These are phyloP conservation scores for Andinoacara biseriatus DNA, from an alignment of 2,113 vertebrate species.

Conservation along the genomic window DNA sequence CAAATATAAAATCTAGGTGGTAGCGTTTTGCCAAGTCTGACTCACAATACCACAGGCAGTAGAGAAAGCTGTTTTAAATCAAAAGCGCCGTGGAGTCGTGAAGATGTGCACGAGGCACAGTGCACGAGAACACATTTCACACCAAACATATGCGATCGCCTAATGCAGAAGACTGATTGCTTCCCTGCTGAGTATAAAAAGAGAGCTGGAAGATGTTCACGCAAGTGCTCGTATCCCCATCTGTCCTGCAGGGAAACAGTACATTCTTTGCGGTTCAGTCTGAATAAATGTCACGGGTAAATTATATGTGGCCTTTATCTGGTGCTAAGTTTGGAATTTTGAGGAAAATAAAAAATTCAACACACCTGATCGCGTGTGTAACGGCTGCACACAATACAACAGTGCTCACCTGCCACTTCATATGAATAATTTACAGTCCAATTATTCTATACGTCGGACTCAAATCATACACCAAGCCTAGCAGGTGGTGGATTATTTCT, in stretches of 20 bases:
- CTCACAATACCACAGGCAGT: slow-evolving; percentile 16
- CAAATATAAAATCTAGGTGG: slow-evolving; percentile 5
- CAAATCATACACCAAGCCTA: not conserved
- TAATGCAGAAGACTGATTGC: not conserved
- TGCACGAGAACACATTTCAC: not conserved
- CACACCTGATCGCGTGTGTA: not conserved
- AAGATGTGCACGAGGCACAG: not conserved
- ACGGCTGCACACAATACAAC: not conserved
- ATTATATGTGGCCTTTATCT: not conserved
- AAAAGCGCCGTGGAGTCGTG: not conserved
- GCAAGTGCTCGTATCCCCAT: not conserved
- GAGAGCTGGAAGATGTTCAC: not conserved
- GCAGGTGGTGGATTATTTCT: slow-evolving; percentile 30
- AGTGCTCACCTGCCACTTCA: not conserved
- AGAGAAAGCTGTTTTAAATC: slow-evolving; percentile 29
- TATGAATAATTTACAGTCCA: not conserved
- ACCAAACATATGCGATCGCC: slow-evolving; percentile 17
- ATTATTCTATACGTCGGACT: slow-evolving; percentile 17
- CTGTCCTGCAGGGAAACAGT: not conserved
- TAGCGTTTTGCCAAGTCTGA: slow-evolving; percentile 6
- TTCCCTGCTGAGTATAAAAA: slow-evolving; percentile 20
- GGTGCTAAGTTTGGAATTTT: not conserved
- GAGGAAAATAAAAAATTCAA: not conserved
- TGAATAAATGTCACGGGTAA: not conserved
- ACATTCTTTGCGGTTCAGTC: not conserved